Evolutionary conservation across 1,140 invertebrate genomes (phyloP), one percentile per base, ranked within the genome.

Genomic region (Trypoxylus dichotomus): DNA sequence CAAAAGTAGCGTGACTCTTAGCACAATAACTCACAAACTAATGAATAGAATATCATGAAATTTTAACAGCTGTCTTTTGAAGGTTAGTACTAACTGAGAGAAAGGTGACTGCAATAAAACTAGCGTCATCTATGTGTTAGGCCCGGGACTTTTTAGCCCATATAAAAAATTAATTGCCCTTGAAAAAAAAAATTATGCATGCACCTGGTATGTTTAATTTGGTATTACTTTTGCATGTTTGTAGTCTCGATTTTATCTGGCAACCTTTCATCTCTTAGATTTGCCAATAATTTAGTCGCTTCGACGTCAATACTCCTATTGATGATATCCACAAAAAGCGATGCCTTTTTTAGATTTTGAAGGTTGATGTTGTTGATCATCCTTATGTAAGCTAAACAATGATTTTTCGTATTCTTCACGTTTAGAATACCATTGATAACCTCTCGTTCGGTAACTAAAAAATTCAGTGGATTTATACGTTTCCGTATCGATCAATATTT

Each of bases 351-450:
- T 24, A 98, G 87, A 85, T 98, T 97, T 86, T 97, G 96, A 29
- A 98, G 89, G 87, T 99, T 98, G 32, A 99, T 98, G 84, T 99
- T 99, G 86, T 97, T 97, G 83, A 99, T 99, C 85, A 97, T 96
- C 68, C 98, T 89, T 2, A 98, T 92, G 84, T 98, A 98, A 0
- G 96, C 96, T n/a, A 99, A 87, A 82, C 96, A 97, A 87, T 98
- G 97, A 83, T 98, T 97, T 85, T 96, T 97, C 0, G 96, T 97
- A 82, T 98, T 97, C 83, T 96, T 95, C 0, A 98, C 97, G 81
- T 95, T 96, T 11, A 99, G 85, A 43, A 98, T 90, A 0, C 98
- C 97, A 82, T 98, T 97, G 77, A 98, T 98, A 0, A 99, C 96
- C 89, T 99, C 98, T 74, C 97, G 88, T 88, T 99, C 98, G 0